These are phyloP conservation scores for Acropora tenuis DNA, from an alignment of 64 coral and sea anemone species.

Conservation along the genomic window DNA sequence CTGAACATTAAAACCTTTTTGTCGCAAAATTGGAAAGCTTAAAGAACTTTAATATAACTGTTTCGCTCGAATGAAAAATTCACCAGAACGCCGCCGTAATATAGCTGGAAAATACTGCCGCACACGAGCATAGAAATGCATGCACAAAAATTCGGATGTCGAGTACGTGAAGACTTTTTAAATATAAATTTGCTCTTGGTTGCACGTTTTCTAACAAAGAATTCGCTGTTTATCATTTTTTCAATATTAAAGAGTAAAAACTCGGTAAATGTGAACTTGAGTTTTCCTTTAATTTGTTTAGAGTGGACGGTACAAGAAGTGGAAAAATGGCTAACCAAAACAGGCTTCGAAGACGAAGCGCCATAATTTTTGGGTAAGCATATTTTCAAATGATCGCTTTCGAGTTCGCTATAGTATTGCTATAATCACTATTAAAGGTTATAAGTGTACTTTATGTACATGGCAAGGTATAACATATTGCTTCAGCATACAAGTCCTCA, in stretches of 20 bases:
- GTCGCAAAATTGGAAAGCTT: slow-evolving; percentile 8
- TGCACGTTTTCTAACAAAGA: slow-evolving; percentile 20
- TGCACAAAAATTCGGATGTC: slow-evolving; percentile 1
- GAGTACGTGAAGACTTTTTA: slow-evolving; percentile 2
- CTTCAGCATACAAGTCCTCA: background rate
- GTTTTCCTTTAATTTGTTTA: slow-evolving; percentile 35
- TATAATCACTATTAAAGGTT: slow-evolving; percentile 19
- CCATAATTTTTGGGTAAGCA: slow-evolving; percentile 15
- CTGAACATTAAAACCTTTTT: slow-evolving; percentile 12
- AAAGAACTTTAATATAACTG: background rate
- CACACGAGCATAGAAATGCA: background rate
- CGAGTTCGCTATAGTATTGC: slow-evolving; percentile 9
- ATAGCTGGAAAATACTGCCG: slow-evolving; percentile 16
- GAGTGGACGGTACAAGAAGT: slow-evolving; percentile 12
- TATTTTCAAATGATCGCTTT: slow-evolving; percentile 4
- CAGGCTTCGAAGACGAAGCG: slow-evolving; percentile 23
- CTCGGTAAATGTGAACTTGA: slow-evolving; percentile 27
- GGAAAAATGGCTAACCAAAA: background rate
- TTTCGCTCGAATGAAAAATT: slow-evolving; percentile 16
- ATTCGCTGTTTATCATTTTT: slow-evolving; percentile 13
- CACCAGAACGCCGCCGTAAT: slow-evolving; percentile 6
- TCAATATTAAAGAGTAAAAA: slow-evolving; percentile 22
- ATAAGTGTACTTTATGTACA: slow-evolving; percentile 14
- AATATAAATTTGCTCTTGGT: slow-evolving; percentile 28
- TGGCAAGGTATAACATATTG: slow-evolving; percentile 27